Base-by-base conservation (phyloP, 2,113 vertebrate genomes). In the Serilophus lunatus region DNA sequence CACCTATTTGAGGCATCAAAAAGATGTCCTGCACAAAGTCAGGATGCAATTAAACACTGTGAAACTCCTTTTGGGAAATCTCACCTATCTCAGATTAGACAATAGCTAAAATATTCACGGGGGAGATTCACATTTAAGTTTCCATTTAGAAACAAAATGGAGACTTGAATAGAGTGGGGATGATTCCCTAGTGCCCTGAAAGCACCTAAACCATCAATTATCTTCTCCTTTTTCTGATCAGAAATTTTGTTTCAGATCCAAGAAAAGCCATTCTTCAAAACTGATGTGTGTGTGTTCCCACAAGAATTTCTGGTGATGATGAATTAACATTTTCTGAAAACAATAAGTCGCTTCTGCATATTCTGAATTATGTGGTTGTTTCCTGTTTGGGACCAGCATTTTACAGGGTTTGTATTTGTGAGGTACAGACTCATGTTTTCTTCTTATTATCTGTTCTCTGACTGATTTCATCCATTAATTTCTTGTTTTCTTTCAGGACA, bases 141-240 rank as follows among this genome's bases (percentile, higher is more conserved):
- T 69, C 50, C 53, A 80, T 90, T 88, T 20, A 69, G 53, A 83
- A 77, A 72, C 5, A 83, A 91, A 86, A 70, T 26, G 64, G 64
- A 70, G 76, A 24, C 23, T 74, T 74, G 64, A 86, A 65, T 35
- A 72, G 68, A 81, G 36, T 6, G 7, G 31, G 38, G 33, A 38
- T 35, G 54, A 86, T 88, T 95, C 89, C 83, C 80, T 83, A 1
- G 3, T 65, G 65, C 61, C 29, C 40, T 0, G 1, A 6, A 2
- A 87, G 71, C 65, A 82, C 49, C 78, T 87, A 60, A 93, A n/a
- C 44, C 49, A 40, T 54, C 93, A 90, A 83, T 93, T 86, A 88
- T 61, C 24, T 59, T 80, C 24, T 54, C 51, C 36, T 63, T 82
- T 66, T 49, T 92, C 60, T 76, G 53, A 85, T 79, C 63, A 66